phyloP scores from a whole-genome alignment of 37 sponge, comb jelly and placozoan genomes.

The Halichondria panicea region DNA sequence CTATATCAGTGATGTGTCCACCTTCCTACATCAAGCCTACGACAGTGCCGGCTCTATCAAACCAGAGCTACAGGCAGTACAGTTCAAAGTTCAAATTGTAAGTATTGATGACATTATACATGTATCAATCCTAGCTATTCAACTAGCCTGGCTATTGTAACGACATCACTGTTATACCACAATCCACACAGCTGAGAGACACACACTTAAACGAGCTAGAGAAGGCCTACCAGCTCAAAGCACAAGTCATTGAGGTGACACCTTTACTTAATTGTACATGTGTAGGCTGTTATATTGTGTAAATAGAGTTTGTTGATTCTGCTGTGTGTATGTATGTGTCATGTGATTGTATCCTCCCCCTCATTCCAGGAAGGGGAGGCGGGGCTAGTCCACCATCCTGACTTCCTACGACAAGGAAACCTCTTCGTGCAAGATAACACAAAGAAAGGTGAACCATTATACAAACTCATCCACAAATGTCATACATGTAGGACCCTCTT shows the following conservation, averaged over 20 bases:
- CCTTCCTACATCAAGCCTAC: constrained; percentile 87
- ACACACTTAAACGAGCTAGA: constrained; percentile 61
- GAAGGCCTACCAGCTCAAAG: constrained; percentile 70
- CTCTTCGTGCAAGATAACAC: constrained; percentile 64
- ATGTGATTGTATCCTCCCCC: background rate
- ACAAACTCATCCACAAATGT: background rate
- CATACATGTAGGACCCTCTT: background rate
- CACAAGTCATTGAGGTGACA: constrained; percentile 69
- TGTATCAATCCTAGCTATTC: background rate
- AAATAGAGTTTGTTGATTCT: too few species aligned
- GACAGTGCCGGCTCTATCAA: constrained; percentile 51
- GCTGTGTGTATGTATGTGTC: background rate
- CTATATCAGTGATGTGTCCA: constrained; percentile 74
- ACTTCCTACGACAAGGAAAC: constrained; percentile 71
- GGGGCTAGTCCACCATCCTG: constrained; percentile 76
- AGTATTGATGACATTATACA: background rate
- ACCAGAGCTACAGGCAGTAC: constrained; percentile 60
- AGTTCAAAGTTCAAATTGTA: constrained; percentile 84
- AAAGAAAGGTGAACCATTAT: constrained; percentile 42
- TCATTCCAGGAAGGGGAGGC: constrained; percentile 53
- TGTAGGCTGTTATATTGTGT: background rate
- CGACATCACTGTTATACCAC: background rate
- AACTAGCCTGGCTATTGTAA: too few species aligned
- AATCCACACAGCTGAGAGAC: constrained; percentile 50
- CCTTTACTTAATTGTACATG: background rate